A percentile compares a stretch with the other conserved stretches of the same genome.
Conservation (phyloP, 2,888 invertebrate species). For the Lamproptera curius region DNA sequence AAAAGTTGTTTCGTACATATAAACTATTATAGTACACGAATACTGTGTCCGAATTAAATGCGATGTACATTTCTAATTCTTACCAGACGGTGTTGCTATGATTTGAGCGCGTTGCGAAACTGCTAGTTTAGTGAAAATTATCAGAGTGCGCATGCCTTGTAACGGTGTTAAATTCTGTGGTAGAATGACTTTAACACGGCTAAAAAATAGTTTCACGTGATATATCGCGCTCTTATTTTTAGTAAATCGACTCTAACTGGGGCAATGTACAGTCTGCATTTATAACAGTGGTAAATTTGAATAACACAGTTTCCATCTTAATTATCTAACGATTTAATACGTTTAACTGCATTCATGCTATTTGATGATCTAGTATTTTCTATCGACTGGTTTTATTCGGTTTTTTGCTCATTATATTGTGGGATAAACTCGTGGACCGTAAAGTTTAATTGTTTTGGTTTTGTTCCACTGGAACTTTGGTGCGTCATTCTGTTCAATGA, state of each 20-base stretch:
- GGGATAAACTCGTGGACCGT: no score
- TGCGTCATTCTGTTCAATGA: no score
- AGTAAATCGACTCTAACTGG: constrained; percentile 13
- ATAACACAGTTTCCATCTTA: not conserved
- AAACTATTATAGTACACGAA: no score
- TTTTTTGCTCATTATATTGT: no score
- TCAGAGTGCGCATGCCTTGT: constrained; percentile 1
- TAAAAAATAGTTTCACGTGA: constrained; percentile 6
- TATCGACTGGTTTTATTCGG: not conserved
- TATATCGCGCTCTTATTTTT: no score
- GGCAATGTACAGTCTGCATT: constrained; percentile 6
- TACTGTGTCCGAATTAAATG: no score
- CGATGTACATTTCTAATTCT: no score
- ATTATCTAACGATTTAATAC: not conserved
- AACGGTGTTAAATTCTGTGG: constrained; percentile 8
- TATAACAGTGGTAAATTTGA: constrained; percentile 1
- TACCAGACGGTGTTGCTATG: no score
- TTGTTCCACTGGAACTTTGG: no score
- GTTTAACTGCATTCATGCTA: not conserved
- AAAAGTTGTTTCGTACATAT: no score
- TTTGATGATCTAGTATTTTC: no score
- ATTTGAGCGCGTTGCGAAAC: constrained; percentile 19
- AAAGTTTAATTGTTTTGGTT: not conserved
- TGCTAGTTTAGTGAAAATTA: constrained; percentile 9
- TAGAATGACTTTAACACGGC: constrained; percentile 10